These are phyloP conservation scores for Lophotis ruficrista DNA, from an alignment of 2,113 vertebrate genomes.

Conservation along the genomic window DNA sequence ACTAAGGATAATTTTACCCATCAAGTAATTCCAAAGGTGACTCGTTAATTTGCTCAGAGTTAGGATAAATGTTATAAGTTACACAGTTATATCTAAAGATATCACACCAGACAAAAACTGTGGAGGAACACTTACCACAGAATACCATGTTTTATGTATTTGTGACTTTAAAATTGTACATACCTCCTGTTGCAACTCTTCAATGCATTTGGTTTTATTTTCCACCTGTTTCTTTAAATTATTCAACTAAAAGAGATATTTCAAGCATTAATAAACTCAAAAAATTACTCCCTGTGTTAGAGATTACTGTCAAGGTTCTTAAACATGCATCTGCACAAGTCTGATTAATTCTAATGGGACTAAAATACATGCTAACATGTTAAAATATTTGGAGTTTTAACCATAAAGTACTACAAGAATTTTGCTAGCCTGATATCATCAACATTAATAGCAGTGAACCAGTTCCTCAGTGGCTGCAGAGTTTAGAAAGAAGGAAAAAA, in stretches of 20 bases:
- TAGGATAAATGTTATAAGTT: background rate
- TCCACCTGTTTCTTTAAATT: conserved; percentile 83
- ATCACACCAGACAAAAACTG: background rate
- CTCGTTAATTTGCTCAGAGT: background rate
- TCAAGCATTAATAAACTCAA: background rate
- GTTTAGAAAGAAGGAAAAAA: background rate
- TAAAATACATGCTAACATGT: background rate
- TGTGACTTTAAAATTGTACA: background rate
- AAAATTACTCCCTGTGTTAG: background rate
- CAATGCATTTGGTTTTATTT: conserved; percentile 78
- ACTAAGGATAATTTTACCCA: background rate
- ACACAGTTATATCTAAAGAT: background rate
- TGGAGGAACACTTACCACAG: background rate
- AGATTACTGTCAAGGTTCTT: background rate
- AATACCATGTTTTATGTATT: background rate
- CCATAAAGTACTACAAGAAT: background rate
- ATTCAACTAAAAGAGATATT: conserved; percentile 75
- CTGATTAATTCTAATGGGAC: background rate
- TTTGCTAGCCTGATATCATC: background rate
- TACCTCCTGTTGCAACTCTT: conserved; percentile 87
- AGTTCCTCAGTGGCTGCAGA: background rate
- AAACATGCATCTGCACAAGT: background rate
- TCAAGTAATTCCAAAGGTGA: background rate
- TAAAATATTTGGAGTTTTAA: background rate
- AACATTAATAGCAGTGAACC: background rate